Base-by-base conservation (phyloP, 2,888 invertebrate genomes). In the Rhogogaster chlorosoma region DNA sequence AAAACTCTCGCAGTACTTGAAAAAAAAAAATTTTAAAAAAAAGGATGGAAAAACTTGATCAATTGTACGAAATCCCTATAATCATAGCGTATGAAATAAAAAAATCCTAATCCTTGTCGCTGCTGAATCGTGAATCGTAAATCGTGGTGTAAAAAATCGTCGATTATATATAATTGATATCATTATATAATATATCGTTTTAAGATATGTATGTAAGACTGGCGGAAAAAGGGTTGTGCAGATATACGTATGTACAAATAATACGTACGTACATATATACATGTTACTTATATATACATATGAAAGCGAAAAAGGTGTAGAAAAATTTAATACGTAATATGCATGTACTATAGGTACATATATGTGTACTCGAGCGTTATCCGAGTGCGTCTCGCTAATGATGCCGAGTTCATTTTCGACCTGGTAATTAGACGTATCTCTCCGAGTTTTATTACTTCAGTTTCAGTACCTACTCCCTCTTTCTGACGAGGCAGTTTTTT, bases 381-480 rank as follows among this genome's bases (percentile, higher is more conserved):
- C 78, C 78, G 32, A 49, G 78, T 53, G 77, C 15, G 84, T 29
- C 29, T 75, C 77, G 29, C 84, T 84, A 84, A 84, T 84, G 84
- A 84, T 84, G 73, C 84, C 77, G 29, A 36, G 84, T 45, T 84
- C 84, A 84, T 77, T 84, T 84, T 61, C 77, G 22, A 77, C 61
- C 77, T 32, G 75, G 73, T 84, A 84, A 84, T 84, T 84, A 84
- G 84, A 84, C 84, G 77, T 45, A 64, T 77, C 61, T 84, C 64
- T 45, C 49, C 57, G 53, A 32, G 29, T 78, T 78, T 78, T 78
- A 78, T 78, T 78, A 78, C 78, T 78, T 78, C 53, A 78, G 78
- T 78, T 78, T 78, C 36, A 53, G 32, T 53, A 53, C 75, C 42
- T n/a, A 10, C 36, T n/a, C 36, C 18, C 73, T 42, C 38, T 22